A percentile compares a stretch with the other conserved stretches of the same genome.
Conservation (phyloP, 2,113 vertebrate genomes). For the Sporophila hypoxantha region DNA sequence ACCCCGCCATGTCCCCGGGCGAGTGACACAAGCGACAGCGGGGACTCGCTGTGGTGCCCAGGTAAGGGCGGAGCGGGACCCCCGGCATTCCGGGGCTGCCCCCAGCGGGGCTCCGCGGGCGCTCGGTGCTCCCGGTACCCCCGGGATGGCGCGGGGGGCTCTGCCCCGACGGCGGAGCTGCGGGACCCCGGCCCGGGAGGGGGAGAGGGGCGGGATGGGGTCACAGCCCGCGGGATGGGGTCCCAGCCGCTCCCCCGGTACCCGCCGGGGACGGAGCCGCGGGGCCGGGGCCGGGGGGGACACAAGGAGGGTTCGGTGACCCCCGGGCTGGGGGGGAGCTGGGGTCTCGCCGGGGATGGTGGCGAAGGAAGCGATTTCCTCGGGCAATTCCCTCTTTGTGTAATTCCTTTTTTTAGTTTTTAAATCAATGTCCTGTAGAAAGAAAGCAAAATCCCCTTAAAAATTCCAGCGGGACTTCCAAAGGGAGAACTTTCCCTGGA, state of each 20-base stretch:
- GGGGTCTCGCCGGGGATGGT: neutral
- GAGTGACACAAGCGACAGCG: neutral
- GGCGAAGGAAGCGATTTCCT: neutral
- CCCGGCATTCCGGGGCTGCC: too few relatives aligned
- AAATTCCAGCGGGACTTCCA: neutral
- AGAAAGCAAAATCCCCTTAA: neutral
- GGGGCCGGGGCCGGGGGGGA: neutral
- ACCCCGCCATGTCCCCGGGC: neutral
- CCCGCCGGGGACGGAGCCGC: neutral
- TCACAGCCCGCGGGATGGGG: neutral
- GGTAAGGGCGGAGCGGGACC: neutral
- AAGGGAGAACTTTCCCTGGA: neutral
- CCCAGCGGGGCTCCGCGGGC: neutral
- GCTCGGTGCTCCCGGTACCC: neutral
- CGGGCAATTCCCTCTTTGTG: neutral
- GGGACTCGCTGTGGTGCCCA: neutral
- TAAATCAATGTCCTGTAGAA: neutral
- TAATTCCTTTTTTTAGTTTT: too few relatives aligned
- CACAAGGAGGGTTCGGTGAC: too few relatives aligned
- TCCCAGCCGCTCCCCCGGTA: neutral
- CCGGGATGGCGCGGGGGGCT: neutral
- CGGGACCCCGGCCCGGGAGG: neutral
- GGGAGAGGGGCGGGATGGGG: neutral
- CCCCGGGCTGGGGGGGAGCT: too few relatives aligned
- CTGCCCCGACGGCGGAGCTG: neutral